These are phyloP conservation scores for Dufourea novaeangliae DNA, from an alignment of 1,140 invertebrate species.

Conservation along the genomic window DNA sequence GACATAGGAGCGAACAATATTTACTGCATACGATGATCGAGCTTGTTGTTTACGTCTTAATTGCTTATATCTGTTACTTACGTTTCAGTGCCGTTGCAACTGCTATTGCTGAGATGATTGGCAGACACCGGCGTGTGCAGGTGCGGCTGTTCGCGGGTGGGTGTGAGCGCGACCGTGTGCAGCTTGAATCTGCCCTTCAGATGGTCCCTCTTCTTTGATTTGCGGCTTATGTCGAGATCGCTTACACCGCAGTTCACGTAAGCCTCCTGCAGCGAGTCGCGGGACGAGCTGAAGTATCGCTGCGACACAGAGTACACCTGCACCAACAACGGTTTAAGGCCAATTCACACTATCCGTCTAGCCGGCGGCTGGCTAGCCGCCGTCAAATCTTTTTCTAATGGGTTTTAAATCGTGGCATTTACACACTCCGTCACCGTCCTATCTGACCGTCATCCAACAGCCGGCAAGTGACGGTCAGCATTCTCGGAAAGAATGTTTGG, in stretches of 20 bases:
- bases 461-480: no score
- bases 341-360: neutral
- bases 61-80: conserved; percentile 73
- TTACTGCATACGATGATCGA: neutral
- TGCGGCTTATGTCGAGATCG: conserved; percentile 88
- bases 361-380: no score
- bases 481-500: no score
- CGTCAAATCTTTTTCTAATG: no score
- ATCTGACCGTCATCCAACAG: no score
- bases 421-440: no score
- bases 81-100: conserved; percentile 87
- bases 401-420: no score
- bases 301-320: conserved; percentile 80
- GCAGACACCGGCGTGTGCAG: conserved; percentile 83
- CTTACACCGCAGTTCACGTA: conserved; percentile 86
- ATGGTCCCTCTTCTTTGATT: conserved; percentile 84
- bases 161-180: conserved; percentile 83
- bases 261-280: conserved; percentile 88
- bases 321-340: conserved; percentile 58
- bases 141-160: conserved; percentile 84
- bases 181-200: conserved; percentile 86
- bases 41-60: neutral
- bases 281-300: conserved; percentile 86
- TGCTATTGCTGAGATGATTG: conserved; percentile 84
- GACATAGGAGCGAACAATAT: neutral